Conservation (phyloP, 2,888 invertebrate genomes). For the Incurvaria masculella region DNA sequence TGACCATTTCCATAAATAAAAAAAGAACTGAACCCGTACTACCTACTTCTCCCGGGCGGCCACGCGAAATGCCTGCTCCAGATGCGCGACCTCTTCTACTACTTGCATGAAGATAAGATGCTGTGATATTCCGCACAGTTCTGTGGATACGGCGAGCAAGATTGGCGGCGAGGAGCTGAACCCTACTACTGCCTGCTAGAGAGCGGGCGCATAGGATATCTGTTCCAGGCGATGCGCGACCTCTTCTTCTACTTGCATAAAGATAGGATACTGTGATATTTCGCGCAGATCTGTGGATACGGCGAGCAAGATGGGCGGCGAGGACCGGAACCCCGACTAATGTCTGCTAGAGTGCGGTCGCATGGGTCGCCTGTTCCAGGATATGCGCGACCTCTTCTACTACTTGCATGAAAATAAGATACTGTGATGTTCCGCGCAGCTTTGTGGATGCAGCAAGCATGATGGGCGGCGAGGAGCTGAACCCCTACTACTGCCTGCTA, state of each 20-base stretch:
- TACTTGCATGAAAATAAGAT: too few relatives aligned
- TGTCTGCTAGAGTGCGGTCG: slow-evolving; percentile 67
- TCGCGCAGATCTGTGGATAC: slow-evolving; percentile 47
- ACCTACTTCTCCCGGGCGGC: too few relatives aligned
- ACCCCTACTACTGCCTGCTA: slow-evolving; percentile 68
- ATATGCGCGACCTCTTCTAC: slow-evolving; percentile 73
- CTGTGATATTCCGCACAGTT: slow-evolving; percentile 27
- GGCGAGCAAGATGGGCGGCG: slow-evolving; percentile 50
- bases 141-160: slow-evolving; percentile 46
- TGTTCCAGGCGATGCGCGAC: slow-evolving; percentile 69
- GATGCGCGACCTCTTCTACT: slow-evolving; percentile 72
- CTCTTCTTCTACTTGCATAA: slow-evolving; percentile 77
- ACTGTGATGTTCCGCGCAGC: slow-evolving; percentile 33
- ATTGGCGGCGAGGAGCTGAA: slow-evolving; percentile 56
- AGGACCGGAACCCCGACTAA: slow-evolving; percentile 64
- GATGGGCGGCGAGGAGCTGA: slow-evolving; percentile 54
- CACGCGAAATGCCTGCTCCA: too few relatives aligned
- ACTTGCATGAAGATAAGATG: slow-evolving; percentile 59
- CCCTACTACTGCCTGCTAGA: slow-evolving; percentile 72
- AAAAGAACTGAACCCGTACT: too few relatives aligned
- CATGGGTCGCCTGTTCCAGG: slow-evolving; percentile 66
- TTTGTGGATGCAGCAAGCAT: slow-evolving; percentile 47
- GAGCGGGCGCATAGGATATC: slow-evolving; percentile 66
- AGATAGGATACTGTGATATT: too few relatives aligned
- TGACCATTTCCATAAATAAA: too few relatives aligned